Evolutionary conservation across 2,113 vertebrate genomes (phyloP), one percentile per base, ranked within the genome.

Genomic region (Malurus elegans): DNA sequence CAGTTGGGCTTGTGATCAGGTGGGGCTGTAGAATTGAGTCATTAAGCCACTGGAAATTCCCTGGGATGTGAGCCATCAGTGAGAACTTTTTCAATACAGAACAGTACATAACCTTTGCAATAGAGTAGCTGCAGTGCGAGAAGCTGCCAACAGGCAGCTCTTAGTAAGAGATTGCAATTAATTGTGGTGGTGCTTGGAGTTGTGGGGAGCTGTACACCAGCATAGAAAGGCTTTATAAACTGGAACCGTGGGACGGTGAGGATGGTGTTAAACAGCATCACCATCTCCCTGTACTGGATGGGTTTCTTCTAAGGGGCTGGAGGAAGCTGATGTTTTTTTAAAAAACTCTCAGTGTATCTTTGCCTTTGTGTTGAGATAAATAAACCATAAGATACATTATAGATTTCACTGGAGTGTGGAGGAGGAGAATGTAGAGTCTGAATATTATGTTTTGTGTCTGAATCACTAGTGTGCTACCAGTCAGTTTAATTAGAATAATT

Each of bases 401-500:
- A 85, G 76, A 62, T 83, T 95, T 88, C 79, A 47, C 32, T 96
- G 72, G 60, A 86, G 56, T 48, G 72, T 58, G 82, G 92, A 93
- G 94, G 93, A 95, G 82, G 88, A 90, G 93, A 93, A 96, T 61
- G 64, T 82, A 73, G 88, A 91, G 92, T 86, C 86, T 95, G 92
- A 92, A 88, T 95, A 84, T 95, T 96, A 91, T 96, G 93, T 92
- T 95, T 93, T 90, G 85, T 92, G 75, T 94, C 90, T 96, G 95
- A 96, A 93, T 96, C 47, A 67, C 64, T 97, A 88, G 90, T 94
- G 75, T 60, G 51, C 93, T 95, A 86, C 81, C 72, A 97, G 92
- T 88, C 90, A 93, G 82, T 94, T 93, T 96, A 92, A 96, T 97
- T 96, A 95, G 88, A 92, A 97, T 96, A 93, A 97, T 96, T 96